A percentile compares a stretch with the other conserved stretches of the same genome.
phyloP scores from a whole-genome alignment of 1,140 invertebrate genomes.

The Drosophila quadrilineata region DNA sequence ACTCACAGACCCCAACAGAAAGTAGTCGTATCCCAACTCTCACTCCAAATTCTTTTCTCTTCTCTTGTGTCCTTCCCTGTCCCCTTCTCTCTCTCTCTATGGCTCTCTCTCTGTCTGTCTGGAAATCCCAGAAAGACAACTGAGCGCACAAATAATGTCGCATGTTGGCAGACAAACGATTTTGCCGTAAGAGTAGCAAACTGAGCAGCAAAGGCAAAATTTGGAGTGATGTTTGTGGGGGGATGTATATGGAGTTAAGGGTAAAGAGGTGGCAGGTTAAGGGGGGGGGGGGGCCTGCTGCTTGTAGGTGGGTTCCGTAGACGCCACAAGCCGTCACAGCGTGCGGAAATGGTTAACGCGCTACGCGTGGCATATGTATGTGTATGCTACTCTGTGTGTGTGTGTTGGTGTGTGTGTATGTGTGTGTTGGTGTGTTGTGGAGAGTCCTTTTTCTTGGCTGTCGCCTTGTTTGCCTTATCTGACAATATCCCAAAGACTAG shows the following conservation, averaged over 20 bases:
- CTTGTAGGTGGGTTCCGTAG: neutral
- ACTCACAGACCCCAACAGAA: too few relatives aligned
- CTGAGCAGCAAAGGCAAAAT: too few relatives aligned
- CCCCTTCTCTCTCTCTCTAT: too few relatives aligned
- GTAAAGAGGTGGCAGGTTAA: neutral
- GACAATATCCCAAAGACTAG: constrained; percentile 29
- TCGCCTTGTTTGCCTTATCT: constrained; percentile 29
- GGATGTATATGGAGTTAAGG: too few relatives aligned
- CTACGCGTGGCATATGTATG: neutral
- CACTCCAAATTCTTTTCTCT: too few relatives aligned
- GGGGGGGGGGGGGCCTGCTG: neutral
- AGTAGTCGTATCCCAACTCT: too few relatives aligned
- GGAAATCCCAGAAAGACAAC: neutral
- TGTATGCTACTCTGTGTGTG: neutral
- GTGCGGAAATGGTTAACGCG: constrained; percentile 36
- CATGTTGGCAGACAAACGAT: neutral
- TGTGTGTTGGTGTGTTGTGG: neutral
- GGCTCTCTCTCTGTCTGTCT: too few relatives aligned
- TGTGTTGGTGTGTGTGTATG: too few relatives aligned
- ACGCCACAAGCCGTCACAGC: constrained; percentile 38
- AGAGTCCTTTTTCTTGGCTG: constrained; percentile 2
- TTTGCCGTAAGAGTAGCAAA: too few relatives aligned
- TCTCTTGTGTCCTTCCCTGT: too few relatives aligned
- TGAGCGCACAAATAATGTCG: neutral
- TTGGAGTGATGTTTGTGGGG: too few relatives aligned